Conservation (phyloP, 2,888 invertebrate genomes). For the Dynastes maya region DNA sequence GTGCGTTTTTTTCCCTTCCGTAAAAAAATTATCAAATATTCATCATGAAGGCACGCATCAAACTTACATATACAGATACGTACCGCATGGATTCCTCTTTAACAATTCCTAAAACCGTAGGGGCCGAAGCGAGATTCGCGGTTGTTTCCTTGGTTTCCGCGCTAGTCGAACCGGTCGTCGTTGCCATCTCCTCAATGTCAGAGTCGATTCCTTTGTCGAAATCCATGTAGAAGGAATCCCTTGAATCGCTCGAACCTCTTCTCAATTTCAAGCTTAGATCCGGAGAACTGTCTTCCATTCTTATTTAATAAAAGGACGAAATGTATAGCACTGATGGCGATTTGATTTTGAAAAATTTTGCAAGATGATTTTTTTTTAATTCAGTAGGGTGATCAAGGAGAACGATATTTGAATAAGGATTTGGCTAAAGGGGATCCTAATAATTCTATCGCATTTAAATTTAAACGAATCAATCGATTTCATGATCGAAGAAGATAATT, state of each 20-base stretch:
- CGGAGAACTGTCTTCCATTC: conserved; percentile 85
- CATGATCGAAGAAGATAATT: conserved; percentile 4
- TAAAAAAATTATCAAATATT: not conserved
- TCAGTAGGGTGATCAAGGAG: not conserved
- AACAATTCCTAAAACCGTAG: conserved; percentile 65
- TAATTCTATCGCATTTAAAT: not conserved
- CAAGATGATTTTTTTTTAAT: not conserved
- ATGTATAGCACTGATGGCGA: not conserved
- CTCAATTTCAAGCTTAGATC: conserved; percentile 89
- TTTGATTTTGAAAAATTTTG: not conserved
- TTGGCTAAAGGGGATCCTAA: not conserved
- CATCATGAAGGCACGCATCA: not conserved
- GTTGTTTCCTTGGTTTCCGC: conserved; percentile 62
- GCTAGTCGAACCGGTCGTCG: conserved; percentile 78
- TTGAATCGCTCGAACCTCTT: conserved; percentile 88
- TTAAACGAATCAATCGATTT: conserved; percentile 41
- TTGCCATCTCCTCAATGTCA: conserved; percentile 88
- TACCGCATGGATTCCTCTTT: conserved; percentile 65
- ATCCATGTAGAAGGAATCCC: conserved; percentile 93
- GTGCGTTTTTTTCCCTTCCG: too few species aligned
- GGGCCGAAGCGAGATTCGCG: conserved; percentile 67
- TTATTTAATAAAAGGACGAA: not conserved
- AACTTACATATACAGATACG: conserved; percentile 19
- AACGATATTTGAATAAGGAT: not conserved
- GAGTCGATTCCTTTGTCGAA: conserved; percentile 93